Conservation (phyloP, 2,797 vertebrate genomes). For the Neomorphus geoffroyi region DNA sequence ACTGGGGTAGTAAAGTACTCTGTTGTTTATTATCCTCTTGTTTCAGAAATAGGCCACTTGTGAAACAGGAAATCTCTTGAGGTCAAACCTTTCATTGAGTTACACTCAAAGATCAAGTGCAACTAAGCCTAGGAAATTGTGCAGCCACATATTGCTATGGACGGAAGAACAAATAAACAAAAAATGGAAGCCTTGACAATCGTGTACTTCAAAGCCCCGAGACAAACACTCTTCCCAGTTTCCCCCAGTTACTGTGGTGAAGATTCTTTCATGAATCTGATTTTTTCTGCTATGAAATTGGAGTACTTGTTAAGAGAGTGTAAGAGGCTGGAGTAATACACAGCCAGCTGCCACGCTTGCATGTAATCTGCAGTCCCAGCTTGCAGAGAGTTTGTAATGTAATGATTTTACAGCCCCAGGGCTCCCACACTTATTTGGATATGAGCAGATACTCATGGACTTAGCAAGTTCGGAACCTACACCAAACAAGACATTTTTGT, state of each 20-base stretch:
- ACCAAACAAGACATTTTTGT: conserved; percentile 6
- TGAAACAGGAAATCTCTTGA: conserved; percentile 12
- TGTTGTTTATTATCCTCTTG: neutral
- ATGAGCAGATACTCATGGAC: neutral
- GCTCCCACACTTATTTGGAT: conserved; percentile 1
- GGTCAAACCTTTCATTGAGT: neutral
- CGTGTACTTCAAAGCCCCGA: neutral
- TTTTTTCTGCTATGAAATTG: neutral
- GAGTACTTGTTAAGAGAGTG: neutral
- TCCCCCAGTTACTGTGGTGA: neutral
- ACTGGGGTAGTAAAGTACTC: neutral
- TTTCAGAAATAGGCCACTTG: conserved; percentile 8
- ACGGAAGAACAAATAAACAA: neutral
- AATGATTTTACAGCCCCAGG: conserved; percentile 5
- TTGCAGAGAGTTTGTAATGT: neutral
- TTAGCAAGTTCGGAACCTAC: conserved; percentile 28
- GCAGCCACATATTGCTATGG: neutral
- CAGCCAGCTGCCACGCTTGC: neutral
- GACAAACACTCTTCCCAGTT: neutral
- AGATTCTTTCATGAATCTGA: neutral
- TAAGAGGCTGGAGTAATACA: neutral
- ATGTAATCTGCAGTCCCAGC: neutral
- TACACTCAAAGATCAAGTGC: neutral
- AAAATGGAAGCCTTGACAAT: neutral
- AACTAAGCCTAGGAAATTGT: neutral